Evolutionary conservation across 2,888 invertebrate species (phyloP).

Genomic region (Nemotelus pantherinus): DNA sequence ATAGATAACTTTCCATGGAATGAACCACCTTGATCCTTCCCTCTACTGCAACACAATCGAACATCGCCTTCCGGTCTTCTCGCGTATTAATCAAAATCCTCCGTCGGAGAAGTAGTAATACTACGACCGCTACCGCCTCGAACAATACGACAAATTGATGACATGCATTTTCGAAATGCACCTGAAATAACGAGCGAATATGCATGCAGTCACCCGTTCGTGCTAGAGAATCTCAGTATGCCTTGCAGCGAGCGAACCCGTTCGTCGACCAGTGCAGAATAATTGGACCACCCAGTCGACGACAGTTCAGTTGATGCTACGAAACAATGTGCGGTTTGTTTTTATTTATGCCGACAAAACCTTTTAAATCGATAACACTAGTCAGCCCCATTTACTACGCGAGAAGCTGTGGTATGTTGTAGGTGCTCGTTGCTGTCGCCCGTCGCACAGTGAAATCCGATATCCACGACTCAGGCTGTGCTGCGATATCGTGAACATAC

Average conservation of each 20-base stretch:
- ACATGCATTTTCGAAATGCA: conserved; percentile 33
- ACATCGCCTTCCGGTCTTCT: conserved; percentile 3
- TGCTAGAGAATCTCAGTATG: not conserved
- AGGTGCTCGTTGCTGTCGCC: not conserved
- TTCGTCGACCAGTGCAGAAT: not conserved
- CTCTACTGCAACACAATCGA: not conserved
- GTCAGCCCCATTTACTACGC: not conserved
- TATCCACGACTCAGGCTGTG: not conserved
- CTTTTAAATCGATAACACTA: conserved; percentile 38
- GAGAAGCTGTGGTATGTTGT: no score
- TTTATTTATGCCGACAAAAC: conserved; percentile 25
- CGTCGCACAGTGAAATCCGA: conserved; percentile 26
- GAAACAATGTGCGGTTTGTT: conserved; percentile 27
- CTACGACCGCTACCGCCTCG: not conserved
- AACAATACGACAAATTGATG: conserved; percentile 37
- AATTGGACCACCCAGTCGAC: conserved; percentile 40
- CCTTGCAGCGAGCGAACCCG: conserved; percentile 1
- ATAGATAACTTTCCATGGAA: no score
- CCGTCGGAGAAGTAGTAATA: not conserved
- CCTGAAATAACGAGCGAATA: conserved; percentile 26
- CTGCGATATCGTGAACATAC: conserved; percentile 27
- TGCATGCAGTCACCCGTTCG: not conserved
- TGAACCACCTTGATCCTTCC: no score
- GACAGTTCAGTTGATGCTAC: conserved; percentile 24
- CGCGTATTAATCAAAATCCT: conserved; percentile 1